Conservation (phyloP, 2,113 vertebrate species). For the Pangasianodon hypophthalmus region DNA sequence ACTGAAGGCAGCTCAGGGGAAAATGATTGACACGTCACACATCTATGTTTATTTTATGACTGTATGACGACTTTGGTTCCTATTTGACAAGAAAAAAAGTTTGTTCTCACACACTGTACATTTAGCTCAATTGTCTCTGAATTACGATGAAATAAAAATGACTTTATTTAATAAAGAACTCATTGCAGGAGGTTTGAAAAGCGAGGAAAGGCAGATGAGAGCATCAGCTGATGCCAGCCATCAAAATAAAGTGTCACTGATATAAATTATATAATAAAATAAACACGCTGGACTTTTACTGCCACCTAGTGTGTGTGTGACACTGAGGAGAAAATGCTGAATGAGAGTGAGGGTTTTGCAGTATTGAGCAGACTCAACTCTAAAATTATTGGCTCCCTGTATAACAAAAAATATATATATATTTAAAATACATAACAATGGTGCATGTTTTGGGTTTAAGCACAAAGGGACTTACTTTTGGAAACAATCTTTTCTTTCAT, state of each 20-base stretch:
- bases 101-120: neutral
- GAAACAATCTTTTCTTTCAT: neutral
- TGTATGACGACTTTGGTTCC: neutral
- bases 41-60: neutral
- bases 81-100: neutral
- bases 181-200: neutral
- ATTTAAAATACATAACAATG: neutral
- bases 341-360: neutral
- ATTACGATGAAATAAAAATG: neutral
- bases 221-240: neutral
- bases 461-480: neutral
- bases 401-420: neutral
- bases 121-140: neutral
- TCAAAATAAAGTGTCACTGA: neutral
- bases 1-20: neutral
- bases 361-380: neutral
- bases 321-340: neutral
- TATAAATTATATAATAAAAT: neutral
- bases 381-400: neutral
- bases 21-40: neutral
- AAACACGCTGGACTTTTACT: neutral
- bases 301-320: neutral
- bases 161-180: neutral
- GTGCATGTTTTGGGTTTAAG: neutral
- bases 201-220: neutral